Evolutionary conservation across 2,888 invertebrate species (phyloP).

Genomic region (Tineola bisselliella): DNA sequence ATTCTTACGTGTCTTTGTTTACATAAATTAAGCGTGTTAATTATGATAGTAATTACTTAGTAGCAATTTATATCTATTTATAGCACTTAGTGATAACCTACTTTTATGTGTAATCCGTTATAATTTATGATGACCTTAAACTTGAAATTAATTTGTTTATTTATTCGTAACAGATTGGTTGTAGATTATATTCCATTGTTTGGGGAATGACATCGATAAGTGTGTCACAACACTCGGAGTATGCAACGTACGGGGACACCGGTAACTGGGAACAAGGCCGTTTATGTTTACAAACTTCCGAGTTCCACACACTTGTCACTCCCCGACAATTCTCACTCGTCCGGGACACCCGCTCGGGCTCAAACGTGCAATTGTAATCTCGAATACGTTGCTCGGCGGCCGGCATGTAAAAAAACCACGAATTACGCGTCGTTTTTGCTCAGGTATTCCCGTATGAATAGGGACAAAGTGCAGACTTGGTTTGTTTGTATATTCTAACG

Average conservation of each 20-base stretch:
- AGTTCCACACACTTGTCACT: constrained; percentile 55
- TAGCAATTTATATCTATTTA: background rate
- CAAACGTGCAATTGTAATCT: constrained; percentile 28
- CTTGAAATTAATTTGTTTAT: background rate
- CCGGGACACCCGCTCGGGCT: constrained; percentile 43
- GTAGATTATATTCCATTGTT: background rate
- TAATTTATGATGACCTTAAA: background rate
- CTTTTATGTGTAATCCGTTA: background rate
- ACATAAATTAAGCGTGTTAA: background rate
- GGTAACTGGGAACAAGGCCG: constrained; percentile 55
- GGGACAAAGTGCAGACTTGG: background rate
- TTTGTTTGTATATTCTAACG: background rate
- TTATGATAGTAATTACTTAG: background rate
- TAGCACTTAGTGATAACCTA: background rate
- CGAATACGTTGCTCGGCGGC: background rate
- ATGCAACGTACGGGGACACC: constrained; percentile 26
- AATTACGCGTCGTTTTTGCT: background rate
- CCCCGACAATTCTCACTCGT: constrained; percentile 23
- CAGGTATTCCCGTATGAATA: background rate
- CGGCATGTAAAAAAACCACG: background rate
- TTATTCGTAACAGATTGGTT: background rate
- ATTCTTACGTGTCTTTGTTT: background rate
- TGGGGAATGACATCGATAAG: too few relatives aligned
- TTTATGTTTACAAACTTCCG: constrained; percentile 63
- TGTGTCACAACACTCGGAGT: background rate